A percentile compares a stretch with the other conserved stretches of the same genome.
Conservation (phyloP, 2,797 vertebrate species). For the Phoebastria nigripes region DNA sequence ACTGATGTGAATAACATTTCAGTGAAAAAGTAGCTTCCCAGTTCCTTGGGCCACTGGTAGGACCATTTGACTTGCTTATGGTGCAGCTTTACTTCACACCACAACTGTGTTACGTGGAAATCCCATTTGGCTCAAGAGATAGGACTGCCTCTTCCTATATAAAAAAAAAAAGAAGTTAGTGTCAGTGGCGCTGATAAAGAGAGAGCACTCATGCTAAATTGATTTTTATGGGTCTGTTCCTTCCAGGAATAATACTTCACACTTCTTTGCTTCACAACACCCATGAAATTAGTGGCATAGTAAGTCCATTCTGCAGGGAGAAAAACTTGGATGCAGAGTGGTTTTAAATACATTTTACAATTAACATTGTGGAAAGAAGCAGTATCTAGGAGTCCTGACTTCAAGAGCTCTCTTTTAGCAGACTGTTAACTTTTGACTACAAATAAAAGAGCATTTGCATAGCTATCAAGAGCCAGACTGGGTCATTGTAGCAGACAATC, state of each 20-base stretch:
- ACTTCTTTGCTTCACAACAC: slow-evolving; percentile 5
- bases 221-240: slow-evolving; percentile 5
- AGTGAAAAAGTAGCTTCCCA: background rate
- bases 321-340: background rate
- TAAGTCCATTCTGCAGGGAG: background rate
- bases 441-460: background rate
- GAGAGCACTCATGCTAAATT: background rate
- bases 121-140: background rate
- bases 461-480: background rate
- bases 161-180: background rate
- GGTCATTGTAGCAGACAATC: background rate
- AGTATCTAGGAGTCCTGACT: background rate
- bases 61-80: background rate
- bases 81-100: background rate
- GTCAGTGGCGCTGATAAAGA: background rate
- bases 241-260: slow-evolving; percentile 11
- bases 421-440: background rate
- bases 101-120: background rate
- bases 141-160: background rate
- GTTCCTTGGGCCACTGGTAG: background rate
- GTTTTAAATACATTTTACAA: slow-evolving; percentile 17
- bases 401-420: background rate
- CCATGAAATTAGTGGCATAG: slow-evolving; percentile 16
- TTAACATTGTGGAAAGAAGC: background rate
- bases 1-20: background rate